A percentile compares a stretch with the other conserved stretches of the same genome.
phyloP scores from a whole-genome alignment of 2,888 invertebrate species.

The Steinernema hermaphroditum region DNA sequence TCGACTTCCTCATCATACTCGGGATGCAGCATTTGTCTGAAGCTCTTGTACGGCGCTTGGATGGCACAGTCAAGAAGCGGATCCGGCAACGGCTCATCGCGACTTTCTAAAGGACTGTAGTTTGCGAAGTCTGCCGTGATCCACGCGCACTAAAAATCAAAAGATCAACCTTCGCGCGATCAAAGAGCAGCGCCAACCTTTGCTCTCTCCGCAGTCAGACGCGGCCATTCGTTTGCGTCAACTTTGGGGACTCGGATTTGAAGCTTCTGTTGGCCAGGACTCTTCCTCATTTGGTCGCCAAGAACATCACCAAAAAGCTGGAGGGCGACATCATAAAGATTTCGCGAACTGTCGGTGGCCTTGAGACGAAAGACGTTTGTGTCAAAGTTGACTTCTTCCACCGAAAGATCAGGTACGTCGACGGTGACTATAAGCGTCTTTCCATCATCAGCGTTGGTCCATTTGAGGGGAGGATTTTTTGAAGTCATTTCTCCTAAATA shows the following conservation, averaged over 20 bases:
- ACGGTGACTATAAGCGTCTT: not conserved
- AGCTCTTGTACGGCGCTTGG: too few relatives aligned
- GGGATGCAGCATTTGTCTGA: too few relatives aligned
- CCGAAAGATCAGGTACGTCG: not conserved
- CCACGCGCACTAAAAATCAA: conserved; percentile 8
- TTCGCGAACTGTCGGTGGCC: not conserved
- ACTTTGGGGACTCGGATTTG: not conserved
- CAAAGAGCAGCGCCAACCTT: not conserved
- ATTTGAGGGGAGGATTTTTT: not conserved
- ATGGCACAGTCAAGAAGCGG: too few relatives aligned
- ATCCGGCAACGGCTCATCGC: too few relatives aligned
- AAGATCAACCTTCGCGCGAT: not conserved
- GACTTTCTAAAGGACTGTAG: not conserved
- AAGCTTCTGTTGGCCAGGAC: not conserved
- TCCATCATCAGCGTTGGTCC: not conserved
- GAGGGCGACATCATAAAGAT: not conserved
- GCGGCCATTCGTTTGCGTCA: not conserved
- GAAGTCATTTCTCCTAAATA: not conserved
- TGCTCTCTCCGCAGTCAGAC: not conserved
- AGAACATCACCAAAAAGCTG: not conserved
- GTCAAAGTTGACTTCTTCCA: not conserved
- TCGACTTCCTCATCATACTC: too few relatives aligned
- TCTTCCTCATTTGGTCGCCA: not conserved
- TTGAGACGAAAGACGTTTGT: not conserved
- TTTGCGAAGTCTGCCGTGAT: not conserved